A percentile compares a stretch with the other conserved stretches of the same genome.
phyloP scores from a whole-genome alignment of 2,797 vertebrate species.

The Epinephelus awoara region DNA sequence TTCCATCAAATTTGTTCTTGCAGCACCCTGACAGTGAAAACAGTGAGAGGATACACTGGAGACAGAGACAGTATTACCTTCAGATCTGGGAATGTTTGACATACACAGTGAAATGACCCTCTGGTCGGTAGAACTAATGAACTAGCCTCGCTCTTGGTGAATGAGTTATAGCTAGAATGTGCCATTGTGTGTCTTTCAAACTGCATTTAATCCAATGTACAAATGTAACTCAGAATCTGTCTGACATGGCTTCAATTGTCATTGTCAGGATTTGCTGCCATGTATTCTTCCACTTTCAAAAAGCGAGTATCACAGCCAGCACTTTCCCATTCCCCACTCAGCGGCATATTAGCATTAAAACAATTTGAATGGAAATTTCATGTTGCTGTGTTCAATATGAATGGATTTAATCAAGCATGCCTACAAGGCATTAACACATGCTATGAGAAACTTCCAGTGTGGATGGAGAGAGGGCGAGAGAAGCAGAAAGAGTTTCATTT shows the following conservation, averaged over 20 bases:
- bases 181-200: neutral
- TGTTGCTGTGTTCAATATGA: slow-evolving; percentile 60
- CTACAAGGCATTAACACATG: slow-evolving; percentile 68
- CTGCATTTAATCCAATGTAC: neutral
- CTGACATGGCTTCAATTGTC: slow-evolving; percentile 12
- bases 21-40: neutral
- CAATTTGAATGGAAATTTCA: slow-evolving; percentile 82
- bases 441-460: slow-evolving; percentile 52
- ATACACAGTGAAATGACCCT: neutral
- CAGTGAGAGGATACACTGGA: neutral
- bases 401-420: slow-evolving; percentile 77
- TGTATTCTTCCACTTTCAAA: slow-evolving; percentile 43
- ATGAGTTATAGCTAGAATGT: neutral
- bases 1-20: neutral
- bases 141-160: too few relatives aligned
- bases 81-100: neutral
- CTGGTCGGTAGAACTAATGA: neutral
- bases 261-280: slow-evolving; percentile 29
- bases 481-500: slow-evolving; percentile 51
- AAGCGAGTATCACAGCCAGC: slow-evolving; percentile 31
- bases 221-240: slow-evolving; percentile 27
- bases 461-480: slow-evolving; percentile 12
- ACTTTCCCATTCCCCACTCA: slow-evolving; percentile 38
- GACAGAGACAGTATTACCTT: neutral
- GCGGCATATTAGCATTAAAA: slow-evolving; percentile 81